Conservation (phyloP, 2,797 vertebrate genomes). For the Gambelia wislizenii region DNA sequence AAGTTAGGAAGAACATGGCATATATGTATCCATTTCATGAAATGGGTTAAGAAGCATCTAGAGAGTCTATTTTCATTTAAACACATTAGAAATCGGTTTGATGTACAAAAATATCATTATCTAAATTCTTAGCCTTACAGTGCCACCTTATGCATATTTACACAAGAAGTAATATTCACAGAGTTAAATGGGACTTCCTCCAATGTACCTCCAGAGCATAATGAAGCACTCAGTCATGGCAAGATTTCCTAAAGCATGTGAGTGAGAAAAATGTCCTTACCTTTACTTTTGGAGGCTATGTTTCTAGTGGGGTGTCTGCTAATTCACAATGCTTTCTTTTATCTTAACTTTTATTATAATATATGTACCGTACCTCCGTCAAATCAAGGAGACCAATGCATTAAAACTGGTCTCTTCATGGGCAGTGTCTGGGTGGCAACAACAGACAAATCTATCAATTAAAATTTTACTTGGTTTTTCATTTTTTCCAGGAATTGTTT, state of each 20-base stretch:
- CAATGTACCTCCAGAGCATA: background rate
- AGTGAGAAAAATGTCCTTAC: background rate
- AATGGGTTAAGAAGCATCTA: background rate
- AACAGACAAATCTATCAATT: background rate
- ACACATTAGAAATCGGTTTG: background rate
- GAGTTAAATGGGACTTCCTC: too few species aligned
- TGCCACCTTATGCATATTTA: too few species aligned
- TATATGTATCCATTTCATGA: too few species aligned
- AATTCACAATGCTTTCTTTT: too few species aligned
- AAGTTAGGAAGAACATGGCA: background rate
- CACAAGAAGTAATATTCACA: too few species aligned
- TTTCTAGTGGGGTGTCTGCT: background rate
- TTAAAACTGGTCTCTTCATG: background rate
- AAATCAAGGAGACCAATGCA: background rate
- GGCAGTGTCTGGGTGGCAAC: background rate
- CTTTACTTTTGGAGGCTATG: background rate
- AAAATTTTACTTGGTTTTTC: background rate
- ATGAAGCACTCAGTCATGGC: background rate
- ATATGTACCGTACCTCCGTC: background rate
- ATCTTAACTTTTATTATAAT: too few species aligned
- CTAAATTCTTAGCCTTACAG: background rate
- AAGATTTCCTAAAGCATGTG: background rate
- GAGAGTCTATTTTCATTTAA: background rate
- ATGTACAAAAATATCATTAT: background rate
- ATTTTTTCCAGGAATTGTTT: too few species aligned